Evolutionary conservation across 2,888 invertebrate species (phyloP), one percentile per base, ranked within the genome.

Genomic region (Xylocampa areola): DNA sequence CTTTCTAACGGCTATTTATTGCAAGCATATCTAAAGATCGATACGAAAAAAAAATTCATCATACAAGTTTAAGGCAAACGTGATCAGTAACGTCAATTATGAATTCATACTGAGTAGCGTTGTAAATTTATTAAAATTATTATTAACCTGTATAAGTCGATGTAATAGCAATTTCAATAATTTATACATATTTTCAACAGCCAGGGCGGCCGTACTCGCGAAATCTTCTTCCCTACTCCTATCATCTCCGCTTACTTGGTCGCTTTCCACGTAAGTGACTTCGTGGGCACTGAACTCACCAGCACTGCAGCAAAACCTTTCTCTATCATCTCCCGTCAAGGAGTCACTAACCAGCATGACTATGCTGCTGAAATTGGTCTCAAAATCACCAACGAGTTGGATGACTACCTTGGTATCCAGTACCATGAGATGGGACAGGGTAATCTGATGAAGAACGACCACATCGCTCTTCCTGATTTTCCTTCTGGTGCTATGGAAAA

Each of bases 401-500:
- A 94, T 71, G 85, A 95, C 63, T 95, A 95, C 86, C 94, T 97
- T 73, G 95, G 79, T 1, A 81, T 93, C 50, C 63, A 85, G 1
- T 95, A 94, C 61, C 87, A 95, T 47, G 87, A 91, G 13, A 96
- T 96, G 91, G 95, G 95, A 2, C 86, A 90, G 53, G 91, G 89
- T 14, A 61, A 76, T 14, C 74, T 85, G 0, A 94, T 96, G 82
- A 94, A 94, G 75, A 94, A 94, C 32, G 97, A 97, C 76, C 95
- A 97, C 66, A 96, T 97, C 25, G 97, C 97, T 13, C 93, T 97
- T 47, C 96, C 97, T 7, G 97, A 97, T 81, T 97, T 97, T 85
- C 94, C 96, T 7, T 96, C 96, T 68, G 96, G 96, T 69, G 97
- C 97, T 68, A 97, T 97, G 97, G 97, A 97, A 85, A 97, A 97